Evolutionary conservation across 2,113 vertebrate genomes (phyloP).

Genomic region (Zosterops japonicus): DNA sequence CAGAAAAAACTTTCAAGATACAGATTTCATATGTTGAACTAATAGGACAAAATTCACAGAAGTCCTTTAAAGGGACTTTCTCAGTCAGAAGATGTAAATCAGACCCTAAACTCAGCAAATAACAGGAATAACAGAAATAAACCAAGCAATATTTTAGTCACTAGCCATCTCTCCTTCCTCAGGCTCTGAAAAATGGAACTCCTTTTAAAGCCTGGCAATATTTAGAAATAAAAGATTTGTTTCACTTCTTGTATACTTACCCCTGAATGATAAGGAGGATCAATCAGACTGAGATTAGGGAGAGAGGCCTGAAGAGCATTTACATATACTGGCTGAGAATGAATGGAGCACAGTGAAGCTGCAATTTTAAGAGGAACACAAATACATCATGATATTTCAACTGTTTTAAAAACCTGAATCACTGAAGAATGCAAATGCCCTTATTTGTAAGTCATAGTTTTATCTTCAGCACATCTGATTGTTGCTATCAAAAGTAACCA

Average conservation of each 20-base stretch:
- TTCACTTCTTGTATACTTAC: conserved; percentile 65
- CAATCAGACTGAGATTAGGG: conserved; percentile 58
- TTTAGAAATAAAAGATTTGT: background rate
- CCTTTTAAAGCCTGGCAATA: background rate
- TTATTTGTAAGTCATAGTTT: background rate
- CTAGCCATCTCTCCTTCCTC: background rate
- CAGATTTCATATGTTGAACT: background rate
- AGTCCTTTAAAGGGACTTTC: background rate
- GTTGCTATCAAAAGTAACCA: background rate
- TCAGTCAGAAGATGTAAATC: background rate
- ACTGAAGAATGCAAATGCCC: background rate
- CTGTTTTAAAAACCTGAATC: background rate
- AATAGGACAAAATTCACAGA: background rate
- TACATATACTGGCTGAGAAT: conserved; percentile 32
- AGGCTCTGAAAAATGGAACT: background rate
- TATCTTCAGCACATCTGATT: background rate
- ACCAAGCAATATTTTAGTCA: background rate
- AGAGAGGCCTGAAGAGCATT: conserved; percentile 64
- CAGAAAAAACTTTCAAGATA: background rate
- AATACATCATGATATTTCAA: background rate
- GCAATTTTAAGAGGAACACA: conserved; percentile 56
- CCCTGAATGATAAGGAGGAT: conserved; percentile 43
- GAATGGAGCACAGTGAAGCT: conserved; percentile 7
- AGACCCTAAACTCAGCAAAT: background rate
- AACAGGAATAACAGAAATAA: background rate